phyloP scores from a whole-genome alignment of 2,113 vertebrate genomes.

The Philantomba maxwellii region DNA sequence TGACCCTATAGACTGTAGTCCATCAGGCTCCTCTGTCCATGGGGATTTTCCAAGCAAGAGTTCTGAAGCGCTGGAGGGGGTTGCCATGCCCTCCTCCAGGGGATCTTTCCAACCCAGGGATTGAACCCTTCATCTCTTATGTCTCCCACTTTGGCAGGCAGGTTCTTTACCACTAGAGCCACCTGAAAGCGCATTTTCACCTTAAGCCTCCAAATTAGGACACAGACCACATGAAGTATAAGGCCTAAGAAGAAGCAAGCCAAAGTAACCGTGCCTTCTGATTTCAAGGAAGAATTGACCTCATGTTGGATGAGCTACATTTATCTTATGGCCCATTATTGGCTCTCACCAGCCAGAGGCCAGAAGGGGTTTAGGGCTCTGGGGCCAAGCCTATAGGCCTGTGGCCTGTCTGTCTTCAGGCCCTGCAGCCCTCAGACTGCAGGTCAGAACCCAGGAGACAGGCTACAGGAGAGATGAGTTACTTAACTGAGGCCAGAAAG shows the following conservation, averaged over 20 bases:
- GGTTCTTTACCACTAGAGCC: no score
- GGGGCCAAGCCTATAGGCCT: neutral
- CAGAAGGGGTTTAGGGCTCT: no score
- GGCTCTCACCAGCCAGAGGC: neutral
- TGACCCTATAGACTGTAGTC: neutral
- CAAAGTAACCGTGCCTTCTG: neutral
- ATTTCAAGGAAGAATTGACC: neutral
- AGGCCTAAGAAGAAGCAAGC: neutral
- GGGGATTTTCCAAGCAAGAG: neutral
- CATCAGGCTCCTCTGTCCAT: neutral
- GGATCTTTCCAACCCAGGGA: neutral
- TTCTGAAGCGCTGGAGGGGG: neutral
- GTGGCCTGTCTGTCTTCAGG: neutral
- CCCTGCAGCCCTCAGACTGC: neutral
- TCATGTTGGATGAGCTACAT: neutral
- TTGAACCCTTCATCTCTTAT: neutral
- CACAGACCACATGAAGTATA: neutral
- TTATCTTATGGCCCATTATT: neutral
- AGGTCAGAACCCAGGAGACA: neutral
- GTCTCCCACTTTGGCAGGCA: neutral
- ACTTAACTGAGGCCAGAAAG: neutral
- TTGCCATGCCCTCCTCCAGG: neutral
- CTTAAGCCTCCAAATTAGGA: neutral
- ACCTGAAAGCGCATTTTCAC: neutral
- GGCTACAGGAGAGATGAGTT: neutral